A percentile compares a stretch with the other conserved stretches of the same genome.
Conservation (phyloP, 2,797 vertebrate species). For the Myotis findleyi region DNA sequence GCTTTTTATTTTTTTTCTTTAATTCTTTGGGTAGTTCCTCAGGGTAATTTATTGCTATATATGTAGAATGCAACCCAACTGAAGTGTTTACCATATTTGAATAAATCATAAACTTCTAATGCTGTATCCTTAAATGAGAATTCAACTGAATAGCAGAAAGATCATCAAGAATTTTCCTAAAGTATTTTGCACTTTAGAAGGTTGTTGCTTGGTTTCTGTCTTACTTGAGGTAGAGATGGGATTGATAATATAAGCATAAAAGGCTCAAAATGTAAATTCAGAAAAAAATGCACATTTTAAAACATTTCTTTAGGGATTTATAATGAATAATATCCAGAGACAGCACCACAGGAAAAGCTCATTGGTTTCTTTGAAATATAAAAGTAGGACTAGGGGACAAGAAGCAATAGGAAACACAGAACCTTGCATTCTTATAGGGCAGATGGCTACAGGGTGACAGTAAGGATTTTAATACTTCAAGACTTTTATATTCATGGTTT, state of each 20-base stretch:
- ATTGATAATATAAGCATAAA: constrained; percentile 5
- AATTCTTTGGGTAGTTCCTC: background rate
- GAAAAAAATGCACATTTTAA: constrained; percentile 58
- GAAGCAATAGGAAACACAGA: constrained; percentile 45
- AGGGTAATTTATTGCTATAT: background rate
- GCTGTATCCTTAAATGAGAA: background rate
- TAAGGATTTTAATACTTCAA: constrained; percentile 54
- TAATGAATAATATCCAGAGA: background rate
- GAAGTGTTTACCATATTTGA: background rate
- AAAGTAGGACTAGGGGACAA: background rate
- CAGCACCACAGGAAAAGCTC: background rate
- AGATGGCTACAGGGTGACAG: constrained; percentile 31
- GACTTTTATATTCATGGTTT: background rate
- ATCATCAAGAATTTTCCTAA: background rate
- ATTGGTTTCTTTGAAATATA: constrained; percentile 38
- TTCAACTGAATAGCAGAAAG: background rate
- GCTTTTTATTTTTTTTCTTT: background rate
- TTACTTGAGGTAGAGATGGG: background rate
- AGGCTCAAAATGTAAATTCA: constrained; percentile 45
- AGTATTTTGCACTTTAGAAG: background rate
- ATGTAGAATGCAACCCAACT: background rate
- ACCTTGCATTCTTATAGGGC: constrained; percentile 29
- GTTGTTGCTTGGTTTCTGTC: background rate
- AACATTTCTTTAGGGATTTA: constrained; percentile 19
- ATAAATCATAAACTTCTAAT: background rate